These are phyloP conservation scores for Semotilus atromaculatus DNA, from an alignment of 2,797 vertebrate species.

Conservation along the genomic window DNA sequence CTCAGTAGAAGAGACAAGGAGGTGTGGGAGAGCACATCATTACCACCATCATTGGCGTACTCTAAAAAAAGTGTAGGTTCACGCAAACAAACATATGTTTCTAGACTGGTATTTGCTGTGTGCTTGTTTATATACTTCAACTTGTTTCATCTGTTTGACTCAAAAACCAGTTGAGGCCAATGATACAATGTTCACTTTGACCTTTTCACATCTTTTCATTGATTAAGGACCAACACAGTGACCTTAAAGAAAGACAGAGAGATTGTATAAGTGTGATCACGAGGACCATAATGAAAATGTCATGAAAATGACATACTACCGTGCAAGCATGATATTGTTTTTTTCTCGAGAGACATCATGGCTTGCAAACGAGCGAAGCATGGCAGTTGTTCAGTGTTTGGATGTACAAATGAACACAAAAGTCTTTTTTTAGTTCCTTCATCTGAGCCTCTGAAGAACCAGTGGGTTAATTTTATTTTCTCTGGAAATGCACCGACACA, in stretches of 20 bases:
- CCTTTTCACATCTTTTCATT: constrained; percentile 65
- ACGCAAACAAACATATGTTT: constrained; percentile 21
- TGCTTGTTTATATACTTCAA: constrained; percentile 8
- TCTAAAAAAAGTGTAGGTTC: constrained; percentile 11
- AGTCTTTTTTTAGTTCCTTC: no score
- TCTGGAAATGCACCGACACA: no score
- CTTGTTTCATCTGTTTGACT: neutral
- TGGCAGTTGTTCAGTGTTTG: no score
- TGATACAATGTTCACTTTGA: constrained; percentile 67
- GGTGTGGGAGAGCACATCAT: constrained; percentile 33
- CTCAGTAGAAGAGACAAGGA: constrained; percentile 31
- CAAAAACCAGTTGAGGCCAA: constrained; percentile 59
- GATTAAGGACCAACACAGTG: constrained; percentile 60
- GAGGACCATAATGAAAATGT: constrained; percentile 24
- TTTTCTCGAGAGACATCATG: no score
- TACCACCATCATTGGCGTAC: constrained; percentile 26
- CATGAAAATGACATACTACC: no score
- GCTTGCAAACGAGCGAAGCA: no score
- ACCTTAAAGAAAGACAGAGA: constrained; percentile 35
- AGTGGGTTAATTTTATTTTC: no score
- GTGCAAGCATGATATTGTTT: no score
- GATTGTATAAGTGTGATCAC: constrained; percentile 1
- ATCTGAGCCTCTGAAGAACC: no score
- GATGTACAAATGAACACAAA: no score
- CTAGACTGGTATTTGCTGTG: neutral